phyloP scores from a whole-genome alignment of 2,888 invertebrate genomes.

The Prosopocoilus inquinatus region DNA sequence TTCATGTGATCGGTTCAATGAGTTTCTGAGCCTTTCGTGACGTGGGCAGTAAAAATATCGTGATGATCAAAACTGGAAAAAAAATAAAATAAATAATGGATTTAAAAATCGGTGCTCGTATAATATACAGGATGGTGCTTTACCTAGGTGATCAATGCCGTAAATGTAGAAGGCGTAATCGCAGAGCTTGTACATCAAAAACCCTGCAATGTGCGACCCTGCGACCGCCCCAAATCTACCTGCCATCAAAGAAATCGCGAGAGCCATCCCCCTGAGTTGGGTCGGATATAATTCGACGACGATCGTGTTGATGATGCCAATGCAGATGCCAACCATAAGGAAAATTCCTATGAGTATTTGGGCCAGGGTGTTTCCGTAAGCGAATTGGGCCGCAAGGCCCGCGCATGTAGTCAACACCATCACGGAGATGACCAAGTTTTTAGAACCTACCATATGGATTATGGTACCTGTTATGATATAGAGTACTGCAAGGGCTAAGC shows the following conservation, averaged over 20 bases:
- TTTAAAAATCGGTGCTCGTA: background rate
- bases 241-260: slow-evolving; percentile 55
- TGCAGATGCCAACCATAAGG: slow-evolving; percentile 40
- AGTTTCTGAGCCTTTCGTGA: slow-evolving; percentile 24
- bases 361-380: slow-evolving; percentile 30
- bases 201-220: slow-evolving; percentile 51
- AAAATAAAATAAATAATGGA: background rate
- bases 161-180: slow-evolving; percentile 49
- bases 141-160: slow-evolving; percentile 43
- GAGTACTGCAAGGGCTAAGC: slow-evolving; percentile 36
- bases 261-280: slow-evolving; percentile 53
- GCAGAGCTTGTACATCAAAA: slow-evolving; percentile 50
- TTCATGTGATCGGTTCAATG: slow-evolving; percentile 26
- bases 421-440: slow-evolving; percentile 42
- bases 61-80: slow-evolving; percentile 34
- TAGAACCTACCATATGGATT: slow-evolving; percentile 58
- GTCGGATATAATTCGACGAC: slow-evolving; percentile 50
- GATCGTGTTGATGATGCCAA: slow-evolving; percentile 45
- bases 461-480: slow-evolving; percentile 44
- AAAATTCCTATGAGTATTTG: slow-evolving; percentile 42
- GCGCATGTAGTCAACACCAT: slow-evolving; percentile 36
- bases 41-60: slow-evolving; percentile 32
- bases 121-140: slow-evolving; percentile 22
- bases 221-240: slow-evolving; percentile 54
- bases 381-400: slow-evolving; percentile 43